Evolutionary conservation across 1,140 invertebrate species (phyloP).

Genomic region (Magallana ariakensis): DNA sequence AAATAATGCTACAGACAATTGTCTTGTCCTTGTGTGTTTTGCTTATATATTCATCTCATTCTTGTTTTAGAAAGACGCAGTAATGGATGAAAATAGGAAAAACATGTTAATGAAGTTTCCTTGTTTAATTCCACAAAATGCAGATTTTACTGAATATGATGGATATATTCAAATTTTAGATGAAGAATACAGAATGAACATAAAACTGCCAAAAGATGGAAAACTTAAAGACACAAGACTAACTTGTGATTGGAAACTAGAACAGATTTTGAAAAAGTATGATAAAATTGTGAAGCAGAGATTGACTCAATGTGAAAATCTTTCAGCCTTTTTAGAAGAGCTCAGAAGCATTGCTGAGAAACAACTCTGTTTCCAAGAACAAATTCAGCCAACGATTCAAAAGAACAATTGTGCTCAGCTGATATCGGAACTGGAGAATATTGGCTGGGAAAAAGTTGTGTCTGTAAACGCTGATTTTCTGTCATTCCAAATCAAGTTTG

Average conservation of each 20-base stretch:
- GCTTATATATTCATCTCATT: too few species aligned
- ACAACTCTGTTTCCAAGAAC: slow-evolving; percentile 51
- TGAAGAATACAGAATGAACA: slow-evolving; percentile 52
- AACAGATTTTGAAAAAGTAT: slow-evolving; percentile 52
- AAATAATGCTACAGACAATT: too few species aligned
- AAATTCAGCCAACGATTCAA: not conserved
- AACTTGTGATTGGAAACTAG: slow-evolving; percentile 62
- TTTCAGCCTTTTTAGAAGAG: slow-evolving; percentile 58
- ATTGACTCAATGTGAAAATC: slow-evolving; percentile 56
- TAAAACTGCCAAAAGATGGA: slow-evolving; percentile 42
- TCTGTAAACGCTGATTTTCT: slow-evolving; percentile 59
- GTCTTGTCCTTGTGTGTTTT: too few species aligned
- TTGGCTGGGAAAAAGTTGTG: slow-evolving; percentile 65
- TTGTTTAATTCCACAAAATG: slow-evolving; percentile 52
- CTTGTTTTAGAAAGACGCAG: not conserved
- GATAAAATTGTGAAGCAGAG: slow-evolving; percentile 59
- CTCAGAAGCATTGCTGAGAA: slow-evolving; percentile 59
- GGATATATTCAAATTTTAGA: slow-evolving; percentile 60
- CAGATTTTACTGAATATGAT: slow-evolving; percentile 57
- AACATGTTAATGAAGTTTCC: slow-evolving; percentile 62
- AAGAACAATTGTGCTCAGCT: slow-evolving; percentile 60
- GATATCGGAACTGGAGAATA: slow-evolving; percentile 57
- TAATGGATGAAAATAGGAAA: slow-evolving; percentile 17
- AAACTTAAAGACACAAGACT: slow-evolving; percentile 50
- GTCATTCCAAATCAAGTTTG: slow-evolving; percentile 55